Base-by-base conservation (phyloP, 2,113 vertebrate species). In the Nematolebias whitei region DNA sequence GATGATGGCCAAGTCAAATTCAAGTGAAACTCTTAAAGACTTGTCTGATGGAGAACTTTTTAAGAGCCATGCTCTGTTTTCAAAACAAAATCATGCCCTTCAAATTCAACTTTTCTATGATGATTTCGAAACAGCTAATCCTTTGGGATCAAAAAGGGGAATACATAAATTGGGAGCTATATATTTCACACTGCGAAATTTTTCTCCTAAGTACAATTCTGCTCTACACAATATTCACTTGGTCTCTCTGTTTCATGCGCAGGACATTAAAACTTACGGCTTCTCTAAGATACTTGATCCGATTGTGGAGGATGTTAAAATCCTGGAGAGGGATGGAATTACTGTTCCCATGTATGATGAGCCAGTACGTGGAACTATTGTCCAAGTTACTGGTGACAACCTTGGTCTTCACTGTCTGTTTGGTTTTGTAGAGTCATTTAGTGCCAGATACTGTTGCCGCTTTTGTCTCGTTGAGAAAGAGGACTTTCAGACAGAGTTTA, bases 351-450 rank as follows among this genome's bases (percentile, higher is more conserved):
- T 44, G 0, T 68, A 18, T 68, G 43, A 49, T 18, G 18, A 68
- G 0, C 11, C 19, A 12, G 20, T 68, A 13, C n/a, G n/a, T 75
- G 41, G 59, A 60, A 55, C 50, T 55, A 60, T 62, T 57, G 66
- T 71, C 32, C 55, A 80, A 43, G 65, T 84, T 49, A 63, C 56
- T 18, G 56, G 70, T 22, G 68, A 81, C 39, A 74, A 56, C 26
- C 50, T 63, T 61, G 55, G 54, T 12, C 40, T 54, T 49, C 60
- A 56, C 1, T 13, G 59, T 45, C 20, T 80, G 18, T 70, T 83
- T 76, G 61, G 55, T 22, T 80, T 74, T 22, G 60, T 62, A n/a
- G n/a, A n/a, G 24, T 74, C 66, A 52, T 78, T 74, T 20, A 74
- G 40, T 74, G 56, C 40, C 61, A 49, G 51, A 62, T 48, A 66